Percentiles rank a stretch among this genome's conserved stretches.
Conservation (phyloP, 2,888 invertebrate species). For the Polyommatus icarus region DNA sequence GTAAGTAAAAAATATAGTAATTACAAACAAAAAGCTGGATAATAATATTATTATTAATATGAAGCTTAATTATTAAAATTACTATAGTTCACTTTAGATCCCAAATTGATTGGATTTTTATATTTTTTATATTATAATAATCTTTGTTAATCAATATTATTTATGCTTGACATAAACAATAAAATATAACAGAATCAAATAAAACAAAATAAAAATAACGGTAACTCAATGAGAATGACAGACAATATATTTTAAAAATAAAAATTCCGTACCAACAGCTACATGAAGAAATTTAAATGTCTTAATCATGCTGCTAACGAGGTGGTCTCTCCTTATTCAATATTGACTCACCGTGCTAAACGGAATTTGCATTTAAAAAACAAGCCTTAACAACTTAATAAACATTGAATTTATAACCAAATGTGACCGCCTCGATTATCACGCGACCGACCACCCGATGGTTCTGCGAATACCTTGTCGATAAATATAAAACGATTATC, state of each 20-base stretch:
- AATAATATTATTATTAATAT: too few species aligned
- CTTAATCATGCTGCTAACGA: slow-evolving; percentile 34
- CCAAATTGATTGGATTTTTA: too few species aligned
- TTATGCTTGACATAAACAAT: neutral
- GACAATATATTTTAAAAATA: slow-evolving; percentile 15
- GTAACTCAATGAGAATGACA: neutral
- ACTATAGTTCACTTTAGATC: too few species aligned
- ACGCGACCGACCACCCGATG: slow-evolving; percentile 43
- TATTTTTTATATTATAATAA: too few species aligned
- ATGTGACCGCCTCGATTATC: slow-evolving; percentile 26
- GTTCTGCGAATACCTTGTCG: slow-evolving; percentile 40
- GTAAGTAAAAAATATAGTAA: too few species aligned
- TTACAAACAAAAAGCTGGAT: too few species aligned
- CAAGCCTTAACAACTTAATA: slow-evolving; percentile 33
- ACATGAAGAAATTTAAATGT: slow-evolving; percentile 31
- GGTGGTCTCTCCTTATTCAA: slow-evolving; percentile 27
- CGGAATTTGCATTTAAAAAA: slow-evolving; percentile 27
- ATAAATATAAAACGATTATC: neutral
- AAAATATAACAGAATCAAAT: neutral
- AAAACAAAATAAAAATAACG: neutral
- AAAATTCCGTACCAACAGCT: slow-evolving; percentile 1
- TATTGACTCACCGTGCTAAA: slow-evolving; percentile 26
- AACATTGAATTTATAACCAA: slow-evolving; percentile 30
- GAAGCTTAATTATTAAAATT: too few species aligned
- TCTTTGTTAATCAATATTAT: neutral